These are phyloP conservation scores for Amphimallon solstitiale DNA, from an alignment of 2,888 invertebrate species.

Conservation along the genomic window DNA sequence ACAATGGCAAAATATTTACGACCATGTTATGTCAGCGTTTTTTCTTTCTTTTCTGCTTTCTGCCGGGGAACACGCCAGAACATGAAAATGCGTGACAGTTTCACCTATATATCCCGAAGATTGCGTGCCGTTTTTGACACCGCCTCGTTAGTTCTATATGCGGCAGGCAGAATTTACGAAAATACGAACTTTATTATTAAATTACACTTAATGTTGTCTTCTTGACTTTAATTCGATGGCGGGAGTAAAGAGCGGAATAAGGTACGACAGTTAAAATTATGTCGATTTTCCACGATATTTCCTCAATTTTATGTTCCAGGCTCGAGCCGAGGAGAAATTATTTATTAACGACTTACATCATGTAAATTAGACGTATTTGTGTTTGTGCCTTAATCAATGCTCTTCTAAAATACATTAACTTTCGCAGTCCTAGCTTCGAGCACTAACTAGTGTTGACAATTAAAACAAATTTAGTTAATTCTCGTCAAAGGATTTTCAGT, in stretches of 20 bases:
- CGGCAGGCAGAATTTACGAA: constrained; percentile 22
- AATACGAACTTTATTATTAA: constrained; percentile 32
- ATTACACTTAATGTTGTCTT: constrained; percentile 30
- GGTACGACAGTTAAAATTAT: constrained; percentile 15
- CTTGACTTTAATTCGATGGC: constrained; percentile 12
- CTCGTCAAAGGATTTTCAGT: too few species aligned
- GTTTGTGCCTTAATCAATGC: too few species aligned
- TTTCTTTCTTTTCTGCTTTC: too few species aligned
- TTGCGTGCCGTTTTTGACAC: constrained; percentile 30
- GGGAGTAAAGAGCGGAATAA: neutral
- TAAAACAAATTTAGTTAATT: too few species aligned
- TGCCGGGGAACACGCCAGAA: neutral
- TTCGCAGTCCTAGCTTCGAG: too few species aligned
- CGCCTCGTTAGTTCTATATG: constrained; percentile 25
- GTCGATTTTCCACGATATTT: constrained; percentile 18
- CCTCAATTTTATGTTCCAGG: too few species aligned
- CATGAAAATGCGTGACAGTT: constrained; percentile 18
- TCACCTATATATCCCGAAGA: constrained; percentile 13
- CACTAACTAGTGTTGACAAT: too few species aligned
- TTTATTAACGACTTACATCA: too few species aligned
- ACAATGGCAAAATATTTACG: constrained; percentile 27
- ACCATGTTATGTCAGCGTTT: constrained; percentile 14
- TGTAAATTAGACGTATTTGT: too few species aligned
- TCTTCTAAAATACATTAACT: too few species aligned
- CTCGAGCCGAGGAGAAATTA: too few species aligned